These are phyloP conservation scores for Tragelaphus imberbis DNA, from an alignment of 2,113 vertebrate species.

Conservation along the genomic window DNA sequence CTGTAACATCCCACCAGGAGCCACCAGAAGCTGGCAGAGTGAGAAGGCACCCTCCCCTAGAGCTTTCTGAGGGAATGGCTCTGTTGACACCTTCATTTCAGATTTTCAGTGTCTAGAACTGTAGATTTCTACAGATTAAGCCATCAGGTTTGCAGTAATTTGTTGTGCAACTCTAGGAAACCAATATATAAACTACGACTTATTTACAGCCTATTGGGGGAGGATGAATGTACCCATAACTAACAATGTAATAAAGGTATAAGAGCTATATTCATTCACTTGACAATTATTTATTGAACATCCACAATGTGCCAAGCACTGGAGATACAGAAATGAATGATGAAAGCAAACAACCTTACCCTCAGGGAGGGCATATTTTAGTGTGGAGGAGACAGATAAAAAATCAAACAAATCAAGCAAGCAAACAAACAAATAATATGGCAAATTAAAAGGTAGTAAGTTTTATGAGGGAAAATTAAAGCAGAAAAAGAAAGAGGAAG, in stretches of 20 bases:
- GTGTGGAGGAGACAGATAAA: not conserved
- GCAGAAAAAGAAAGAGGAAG: not conserved
- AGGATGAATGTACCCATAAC: not conserved
- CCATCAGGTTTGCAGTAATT: not conserved
- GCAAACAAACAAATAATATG: not conserved
- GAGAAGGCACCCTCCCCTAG: not conserved
- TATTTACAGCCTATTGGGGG: not conserved
- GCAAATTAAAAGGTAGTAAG: not conserved
- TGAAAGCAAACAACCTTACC: not conserved
- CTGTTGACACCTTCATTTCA: not conserved
- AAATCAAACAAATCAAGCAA: not conserved
- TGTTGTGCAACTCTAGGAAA: not conserved
- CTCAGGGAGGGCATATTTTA: not conserved
- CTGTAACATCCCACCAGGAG: not conserved
- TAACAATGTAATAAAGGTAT: not conserved
- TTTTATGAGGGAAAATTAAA: not conserved
- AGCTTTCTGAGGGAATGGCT: not conserved
- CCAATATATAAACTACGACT: not conserved
- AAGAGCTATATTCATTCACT: not conserved
- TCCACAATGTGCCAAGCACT: not conserved
- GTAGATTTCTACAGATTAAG: not conserved
- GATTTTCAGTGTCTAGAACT: not conserved
- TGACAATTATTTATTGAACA: not conserved
- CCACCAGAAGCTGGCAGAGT: not conserved
- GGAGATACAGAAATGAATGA: not conserved